These are phyloP conservation scores for Stratiomys singularior DNA, from an alignment of 2,888 invertebrate species.

Conservation along the genomic window DNA sequence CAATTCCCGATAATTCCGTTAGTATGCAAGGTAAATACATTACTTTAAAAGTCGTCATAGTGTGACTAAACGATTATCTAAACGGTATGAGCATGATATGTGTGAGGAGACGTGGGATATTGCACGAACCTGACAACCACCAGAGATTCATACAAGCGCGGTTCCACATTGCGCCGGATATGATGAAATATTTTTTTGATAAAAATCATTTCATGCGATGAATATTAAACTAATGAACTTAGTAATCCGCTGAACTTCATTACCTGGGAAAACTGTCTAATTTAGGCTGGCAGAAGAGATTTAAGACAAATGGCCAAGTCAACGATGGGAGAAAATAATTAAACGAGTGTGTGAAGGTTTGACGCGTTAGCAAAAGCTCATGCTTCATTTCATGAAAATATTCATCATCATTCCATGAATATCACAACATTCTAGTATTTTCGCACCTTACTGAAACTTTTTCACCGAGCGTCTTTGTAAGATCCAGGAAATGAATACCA, in stretches of 20 bases:
- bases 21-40: conserved; percentile 25
- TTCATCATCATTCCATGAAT: too few relatives aligned
- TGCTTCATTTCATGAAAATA: too few relatives aligned
- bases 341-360: background rate
- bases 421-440: too few relatives aligned
- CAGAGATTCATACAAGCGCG: background rate
- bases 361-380: too few relatives aligned
- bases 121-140: conserved; percentile 15
- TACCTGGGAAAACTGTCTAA: background rate
- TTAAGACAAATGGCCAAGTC: background rate
- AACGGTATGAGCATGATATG: background rate
- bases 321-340: background rate
- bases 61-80: conserved; percentile 35
- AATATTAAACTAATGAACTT: background rate
- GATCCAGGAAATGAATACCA: too few relatives aligned
- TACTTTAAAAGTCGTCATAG: conserved; percentile 18
- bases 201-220: conserved; percentile 20
- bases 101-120: background rate
- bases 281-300: background rate
- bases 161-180: conserved; percentile 29
- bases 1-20: conserved; percentile 34
- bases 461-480: too few relatives aligned
- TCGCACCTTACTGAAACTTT: too few relatives aligned
- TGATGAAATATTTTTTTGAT: conserved; percentile 43
- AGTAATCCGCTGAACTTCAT: conserved; percentile 4